Evolutionary conservation across 2,888 invertebrate genomes (phyloP).

Genomic region (Cerceris rybyensis): DNA sequence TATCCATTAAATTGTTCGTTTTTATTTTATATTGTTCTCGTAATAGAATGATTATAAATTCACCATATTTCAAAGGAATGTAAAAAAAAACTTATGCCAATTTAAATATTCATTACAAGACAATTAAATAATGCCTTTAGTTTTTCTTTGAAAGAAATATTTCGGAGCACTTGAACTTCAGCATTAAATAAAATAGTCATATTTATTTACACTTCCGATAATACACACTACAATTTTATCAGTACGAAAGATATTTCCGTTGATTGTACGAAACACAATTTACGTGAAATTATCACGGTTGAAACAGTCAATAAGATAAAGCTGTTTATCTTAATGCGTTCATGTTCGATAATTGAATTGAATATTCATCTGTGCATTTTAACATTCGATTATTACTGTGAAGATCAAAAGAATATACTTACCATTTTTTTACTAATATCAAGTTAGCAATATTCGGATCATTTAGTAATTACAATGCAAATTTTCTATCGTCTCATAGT

Average conservation of each 20-base stretch:
- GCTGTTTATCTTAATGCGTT: slow-evolving; percentile 31
- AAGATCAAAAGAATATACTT: background rate
- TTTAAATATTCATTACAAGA: too few species aligned
- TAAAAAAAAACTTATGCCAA: background rate
- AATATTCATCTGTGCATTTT: slow-evolving; percentile 20
- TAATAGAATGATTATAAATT: too few species aligned
- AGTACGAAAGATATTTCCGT: slow-evolving; percentile 29
- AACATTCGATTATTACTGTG: background rate
- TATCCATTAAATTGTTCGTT: too few species aligned
- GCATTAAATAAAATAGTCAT: slow-evolving; percentile 7
- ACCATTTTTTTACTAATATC: background rate
- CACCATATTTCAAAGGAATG: too few species aligned
- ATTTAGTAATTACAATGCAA: background rate
- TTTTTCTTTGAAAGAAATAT: background rate
- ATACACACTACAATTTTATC: slow-evolving; percentile 25
- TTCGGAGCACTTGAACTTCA: slow-evolving; percentile 10
- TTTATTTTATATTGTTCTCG: too few species aligned
- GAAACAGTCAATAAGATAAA: slow-evolving; percentile 41
- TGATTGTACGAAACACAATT: slow-evolving; percentile 56
- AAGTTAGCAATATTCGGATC: background rate
- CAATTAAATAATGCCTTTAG: background rate
- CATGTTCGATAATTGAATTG: slow-evolving; percentile 29
- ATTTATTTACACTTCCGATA: slow-evolving; percentile 44
- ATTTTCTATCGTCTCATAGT: background rate
- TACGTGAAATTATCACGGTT: slow-evolving; percentile 50